phyloP scores from a whole-genome alignment of 2,113 vertebrate species.

The Rhabdomys dilectus region DNA sequence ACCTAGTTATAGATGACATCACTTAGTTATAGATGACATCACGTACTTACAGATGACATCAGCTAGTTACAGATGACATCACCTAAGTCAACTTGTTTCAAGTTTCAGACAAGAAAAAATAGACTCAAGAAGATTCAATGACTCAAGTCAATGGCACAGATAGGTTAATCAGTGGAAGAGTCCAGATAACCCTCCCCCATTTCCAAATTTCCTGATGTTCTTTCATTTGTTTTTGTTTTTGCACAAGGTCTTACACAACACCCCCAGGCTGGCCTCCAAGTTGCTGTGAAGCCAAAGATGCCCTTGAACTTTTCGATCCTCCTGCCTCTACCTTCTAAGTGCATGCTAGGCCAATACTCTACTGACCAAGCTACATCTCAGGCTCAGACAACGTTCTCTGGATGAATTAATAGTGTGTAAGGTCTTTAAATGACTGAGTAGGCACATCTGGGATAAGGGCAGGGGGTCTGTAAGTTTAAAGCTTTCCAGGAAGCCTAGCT shows the following conservation, averaged over 20 bases:
- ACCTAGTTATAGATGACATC: no score
- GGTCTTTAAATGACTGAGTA: neutral
- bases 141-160: neutral
- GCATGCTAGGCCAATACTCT: neutral
- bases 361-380: neutral
- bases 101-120: neutral
- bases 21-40: no score
- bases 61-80: no score
- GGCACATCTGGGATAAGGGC: neutral
- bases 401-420: neutral
- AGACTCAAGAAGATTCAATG: neutral
- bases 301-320: no score
- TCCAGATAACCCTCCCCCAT: neutral
- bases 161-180: neutral
- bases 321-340: neutral
- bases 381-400: neutral
- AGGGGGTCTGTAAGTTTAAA: neutral
- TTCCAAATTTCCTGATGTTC: neutral
- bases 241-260: neutral
- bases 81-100: neutral
- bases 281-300: neutral
- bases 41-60: no score
- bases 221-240: neutral
- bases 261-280: no score
- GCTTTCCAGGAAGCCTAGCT: neutral